Evolutionary conservation across 2,888 invertebrate species (phyloP).

Genomic region (Aethes cnicana): DNA sequence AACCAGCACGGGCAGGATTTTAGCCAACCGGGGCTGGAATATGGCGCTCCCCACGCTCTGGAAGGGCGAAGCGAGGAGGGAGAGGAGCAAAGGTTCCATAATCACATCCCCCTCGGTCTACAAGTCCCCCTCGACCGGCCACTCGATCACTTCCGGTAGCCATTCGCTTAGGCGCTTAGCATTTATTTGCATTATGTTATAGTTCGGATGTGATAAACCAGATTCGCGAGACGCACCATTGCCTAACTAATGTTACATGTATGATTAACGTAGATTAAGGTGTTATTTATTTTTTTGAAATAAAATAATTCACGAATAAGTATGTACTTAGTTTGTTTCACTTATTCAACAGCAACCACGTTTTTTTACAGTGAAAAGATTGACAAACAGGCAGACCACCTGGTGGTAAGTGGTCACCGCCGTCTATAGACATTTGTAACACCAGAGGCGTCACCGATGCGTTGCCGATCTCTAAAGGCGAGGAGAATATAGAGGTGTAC

Average conservation of each 20-base stretch:
- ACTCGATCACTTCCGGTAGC: slow-evolving; percentile 71
- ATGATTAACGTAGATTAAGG: slow-evolving; percentile 41
- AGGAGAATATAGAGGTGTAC: too few species aligned
- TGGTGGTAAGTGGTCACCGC: too few species aligned
- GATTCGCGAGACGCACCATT: slow-evolving; percentile 23
- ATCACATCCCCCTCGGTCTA: slow-evolving; percentile 71
- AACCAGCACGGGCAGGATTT: slow-evolving; percentile 43
- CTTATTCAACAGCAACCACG: too few species aligned
- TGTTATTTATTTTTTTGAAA: slow-evolving; percentile 50
- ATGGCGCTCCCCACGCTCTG: slow-evolving; percentile 56
- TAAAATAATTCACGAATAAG: slow-evolving; percentile 18
- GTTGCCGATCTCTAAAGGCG: too few species aligned
- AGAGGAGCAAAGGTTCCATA: slow-evolving; percentile 55
- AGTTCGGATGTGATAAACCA: slow-evolving; percentile 41
- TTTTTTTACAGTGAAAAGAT: too few species aligned
- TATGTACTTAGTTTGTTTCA: slow-evolving; percentile 3
- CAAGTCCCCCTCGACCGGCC: slow-evolving; percentile 74
- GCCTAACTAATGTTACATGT: slow-evolving; percentile 29
- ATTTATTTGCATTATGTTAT: slow-evolving; percentile 26
- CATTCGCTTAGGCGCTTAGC: slow-evolving; percentile 11
- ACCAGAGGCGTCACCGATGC: too few species aligned
- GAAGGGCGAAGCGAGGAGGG: slow-evolving; percentile 64
- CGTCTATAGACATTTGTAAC: too few species aligned
- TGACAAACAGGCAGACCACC: too few species aligned
- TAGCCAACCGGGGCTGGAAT: slow-evolving; percentile 47